Conservation (phyloP, 2,888 invertebrate species). For the Chironomus riparius region DNA sequence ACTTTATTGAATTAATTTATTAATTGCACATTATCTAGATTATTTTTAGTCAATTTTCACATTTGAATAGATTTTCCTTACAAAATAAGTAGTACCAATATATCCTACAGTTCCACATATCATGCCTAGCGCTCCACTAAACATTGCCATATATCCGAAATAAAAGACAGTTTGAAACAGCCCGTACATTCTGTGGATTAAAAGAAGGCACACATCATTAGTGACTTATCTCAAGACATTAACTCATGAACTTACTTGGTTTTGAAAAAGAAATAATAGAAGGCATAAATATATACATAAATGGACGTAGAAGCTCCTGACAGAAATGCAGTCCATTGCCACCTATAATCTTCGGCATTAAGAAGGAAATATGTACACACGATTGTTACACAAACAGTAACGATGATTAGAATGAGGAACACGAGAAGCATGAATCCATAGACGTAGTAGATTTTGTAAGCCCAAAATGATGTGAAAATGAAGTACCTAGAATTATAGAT, state of each 20-base stretch:
- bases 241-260: slow-evolving; percentile 53
- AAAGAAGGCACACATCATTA: neutral
- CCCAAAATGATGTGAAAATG: slow-evolving; percentile 99
- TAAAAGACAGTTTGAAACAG: slow-evolving; percentile 98
- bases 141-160: slow-evolving; percentile 99
- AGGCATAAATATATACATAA: slow-evolving; percentile 96
- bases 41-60: slow-evolving; percentile 94
- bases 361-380: slow-evolving; percentile 98
- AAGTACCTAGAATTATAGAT: slow-evolving; percentile 68
- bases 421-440: slow-evolving; percentile 98
- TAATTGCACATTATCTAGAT: neutral
- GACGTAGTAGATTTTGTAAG: slow-evolving; percentile 99
- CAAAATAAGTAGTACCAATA: slow-evolving; percentile 92
- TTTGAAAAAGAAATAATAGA: slow-evolving; percentile 99
- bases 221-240: too few species aligned
- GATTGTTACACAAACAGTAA: slow-evolving; percentile 99
- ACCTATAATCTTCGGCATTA: slow-evolving; percentile 99
- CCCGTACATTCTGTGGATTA: slow-evolving; percentile 73
- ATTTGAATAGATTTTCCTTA: slow-evolving; percentile 97
- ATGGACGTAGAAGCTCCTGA: slow-evolving; percentile 94
- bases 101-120: slow-evolving; percentile 97
- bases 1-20: neutral
- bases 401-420: slow-evolving; percentile 90
- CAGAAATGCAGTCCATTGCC: slow-evolving; percentile 99
- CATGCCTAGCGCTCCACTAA: slow-evolving; percentile 89